Base-by-base conservation (phyloP, 2,888 invertebrate species). In the Limnephilus rhombicus region DNA sequence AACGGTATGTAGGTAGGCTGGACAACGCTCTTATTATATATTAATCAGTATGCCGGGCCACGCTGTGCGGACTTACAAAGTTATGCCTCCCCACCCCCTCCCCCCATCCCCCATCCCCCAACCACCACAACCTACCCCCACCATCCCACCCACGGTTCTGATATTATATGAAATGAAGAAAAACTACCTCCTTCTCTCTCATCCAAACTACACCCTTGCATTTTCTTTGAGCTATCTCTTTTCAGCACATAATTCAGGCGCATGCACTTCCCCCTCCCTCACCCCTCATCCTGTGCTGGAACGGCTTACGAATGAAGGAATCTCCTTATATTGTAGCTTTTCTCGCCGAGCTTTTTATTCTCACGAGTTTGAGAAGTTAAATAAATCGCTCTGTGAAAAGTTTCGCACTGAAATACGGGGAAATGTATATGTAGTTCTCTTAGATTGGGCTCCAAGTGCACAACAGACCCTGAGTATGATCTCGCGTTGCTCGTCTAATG, bases 91-190 rank as follows among this genome's bases (percentile, higher is more conserved):
- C 86, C 85, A 83, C 34, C 87, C 45, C 81, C 12, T 13, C 12
- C 85, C 45, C 87, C 31, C 49, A 3, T 24, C 24, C 83, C 34
- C 68, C 37, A 41, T 41, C 49, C 82, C 80, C n/a, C 24, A 12
- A 82, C 53, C 15, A 34, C 49, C 87, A 41, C 85, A 53, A 34
- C 15, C 41, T 90, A 24, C 24, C 29, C 87, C 87, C 68, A 45
- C 81, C 85, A 80, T 29, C 11, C 93, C 91, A 49, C 88, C 85
- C 91, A 68, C 90, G 49, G 80, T 88, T 45, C 80, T 91, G 93
- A 93, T 93, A 93, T 93, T 93, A 93, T 93, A 93, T 93, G 93
- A 93, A 93, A 93, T 93, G 93, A 93, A 93, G 93, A 93, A 93
- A 93, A 93, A 93, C 93, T 93, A 91, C 91, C 91, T 92, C 93